A percentile compares a stretch with the other conserved stretches of the same genome.
These are phyloP conservation scores for Thalassarche chlororhynchos DNA, from an alignment of 2,113 vertebrate species.

Conservation along the genomic window DNA sequence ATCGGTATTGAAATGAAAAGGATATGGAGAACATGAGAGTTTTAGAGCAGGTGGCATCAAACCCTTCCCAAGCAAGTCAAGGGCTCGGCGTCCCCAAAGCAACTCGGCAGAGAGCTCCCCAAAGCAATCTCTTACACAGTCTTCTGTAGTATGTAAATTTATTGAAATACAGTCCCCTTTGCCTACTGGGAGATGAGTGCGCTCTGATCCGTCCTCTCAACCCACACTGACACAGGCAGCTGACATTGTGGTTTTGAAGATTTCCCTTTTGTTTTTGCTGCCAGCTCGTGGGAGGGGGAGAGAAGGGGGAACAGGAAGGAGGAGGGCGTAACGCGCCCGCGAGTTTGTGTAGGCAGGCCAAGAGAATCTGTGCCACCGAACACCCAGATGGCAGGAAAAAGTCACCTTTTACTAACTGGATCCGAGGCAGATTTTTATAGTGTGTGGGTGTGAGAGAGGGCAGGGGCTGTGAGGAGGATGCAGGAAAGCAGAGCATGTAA, in stretches of 20 bases:
- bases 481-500: constrained; percentile 30
- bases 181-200: constrained; percentile 51
- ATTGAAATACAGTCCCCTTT: constrained; percentile 59
- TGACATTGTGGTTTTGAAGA: constrained; percentile 59
- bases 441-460: constrained; percentile 19
- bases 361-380: constrained; percentile 50
- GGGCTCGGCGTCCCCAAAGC: not conserved
- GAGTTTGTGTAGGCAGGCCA: constrained; percentile 54
- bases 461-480: constrained; percentile 17
- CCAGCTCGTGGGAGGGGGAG: constrained; percentile 39
- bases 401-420: constrained; percentile 64
- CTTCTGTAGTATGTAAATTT: constrained; percentile 71
- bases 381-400: constrained; percentile 65
- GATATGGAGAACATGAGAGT: not conserved
- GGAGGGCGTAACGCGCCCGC: not conserved
- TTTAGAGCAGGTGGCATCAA: constrained; percentile 55
- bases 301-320: constrained; percentile 44
- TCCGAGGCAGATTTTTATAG: constrained; percentile 22
- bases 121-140: constrained; percentile 47
- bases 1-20: not conserved
- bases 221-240: constrained; percentile 60
- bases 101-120: constrained; percentile 22
- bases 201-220: constrained; percentile 63
- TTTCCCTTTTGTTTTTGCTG: constrained; percentile 61
- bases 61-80: constrained; percentile 30